Base-by-base conservation (phyloP, 2,113 vertebrate species). In the Sardina pilchardus region DNA sequence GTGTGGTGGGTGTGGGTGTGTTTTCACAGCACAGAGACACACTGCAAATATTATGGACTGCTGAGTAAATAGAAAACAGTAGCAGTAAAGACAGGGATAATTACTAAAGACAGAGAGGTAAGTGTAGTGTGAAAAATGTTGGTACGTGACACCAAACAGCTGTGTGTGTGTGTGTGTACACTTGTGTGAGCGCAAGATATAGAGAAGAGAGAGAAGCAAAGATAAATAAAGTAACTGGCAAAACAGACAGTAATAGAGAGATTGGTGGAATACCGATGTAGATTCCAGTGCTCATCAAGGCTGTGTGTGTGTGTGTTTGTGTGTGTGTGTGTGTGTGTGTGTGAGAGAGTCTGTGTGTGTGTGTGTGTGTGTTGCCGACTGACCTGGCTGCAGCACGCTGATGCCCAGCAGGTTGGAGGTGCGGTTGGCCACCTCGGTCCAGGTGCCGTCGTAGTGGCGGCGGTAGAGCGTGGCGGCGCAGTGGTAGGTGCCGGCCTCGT, bases 321-420 rank as follows among this genome's bases (percentile, higher is more conserved):
- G 24, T 17, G n/a, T 50, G 71, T 82, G 81, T 67, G 59, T 83
- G 21, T 43, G 78, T 34, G 63, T 84, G 56, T 82, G 82, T 44
- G 39, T 81, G 47, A 82, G 71, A 85, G 83, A 45, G 81, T 80
- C 36, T 6, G 59, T 67, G 59, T 67, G 59, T n/a, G 59, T 26
- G 59, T 67, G 24, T 26, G 59, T 26, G n/a, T 2, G 24, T 26
- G n/a, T 67, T n/a, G 4, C 10, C 7, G 6, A 71, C 93, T 94
- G 84, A 99, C 98, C 97, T 56, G 98, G 98, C 90, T 97, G 95
- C 85, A 97, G 93, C 44, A 99, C 97, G 21, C 95, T 95, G 92
- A 99, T 99, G 90, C 98, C 98, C 83, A 99, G 95, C 87, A 97
- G 94, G 93, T 99, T 99, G 89, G 98, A 99, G 21, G 96, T 96